Evolutionary conservation across 2,113 vertebrate species (phyloP).

Genomic region (Pteropus alecto): DNA sequence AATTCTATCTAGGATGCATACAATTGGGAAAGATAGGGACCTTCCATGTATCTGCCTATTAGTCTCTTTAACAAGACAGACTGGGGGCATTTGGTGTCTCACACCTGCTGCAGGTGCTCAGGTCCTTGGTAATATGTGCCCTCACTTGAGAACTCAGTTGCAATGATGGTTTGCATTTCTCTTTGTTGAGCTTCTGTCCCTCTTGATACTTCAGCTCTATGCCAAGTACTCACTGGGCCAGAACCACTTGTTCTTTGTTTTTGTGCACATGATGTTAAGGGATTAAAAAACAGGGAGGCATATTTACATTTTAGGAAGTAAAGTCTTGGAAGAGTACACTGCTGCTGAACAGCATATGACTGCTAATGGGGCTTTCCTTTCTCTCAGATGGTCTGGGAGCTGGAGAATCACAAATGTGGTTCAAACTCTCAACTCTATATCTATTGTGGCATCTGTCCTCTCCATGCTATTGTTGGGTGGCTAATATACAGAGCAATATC

Average conservation of each 20-base stretch:
- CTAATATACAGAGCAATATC: constrained; percentile 34
- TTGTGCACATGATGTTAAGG: constrained; percentile 39
- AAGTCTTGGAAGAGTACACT: background rate
- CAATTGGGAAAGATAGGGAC: background rate
- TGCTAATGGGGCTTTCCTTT: background rate
- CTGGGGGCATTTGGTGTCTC: background rate
- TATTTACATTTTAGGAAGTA: constrained; percentile 38
- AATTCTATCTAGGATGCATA: background rate
- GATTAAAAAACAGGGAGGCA: constrained; percentile 14
- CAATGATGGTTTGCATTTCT: background rate
- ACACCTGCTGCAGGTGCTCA: constrained; percentile 17
- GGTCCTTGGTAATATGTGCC: background rate
- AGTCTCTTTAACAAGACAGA: background rate
- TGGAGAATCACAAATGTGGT: background rate
- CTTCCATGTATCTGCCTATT: background rate
- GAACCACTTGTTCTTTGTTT: constrained; percentile 48
- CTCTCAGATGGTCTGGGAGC: background rate
- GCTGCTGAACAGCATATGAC: background rate
- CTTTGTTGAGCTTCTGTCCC: constrained; percentile 10
- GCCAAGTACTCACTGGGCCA: constrained; percentile 52
- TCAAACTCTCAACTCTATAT: background rate
- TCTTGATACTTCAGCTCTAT: constrained; percentile 20
- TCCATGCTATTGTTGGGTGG: constrained; percentile 46
- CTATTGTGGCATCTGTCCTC: background rate
- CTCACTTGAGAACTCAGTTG: background rate